These are phyloP conservation scores for Xestia xanthographa DNA, from an alignment of 2,888 invertebrate genomes.

Conservation along the genomic window DNA sequence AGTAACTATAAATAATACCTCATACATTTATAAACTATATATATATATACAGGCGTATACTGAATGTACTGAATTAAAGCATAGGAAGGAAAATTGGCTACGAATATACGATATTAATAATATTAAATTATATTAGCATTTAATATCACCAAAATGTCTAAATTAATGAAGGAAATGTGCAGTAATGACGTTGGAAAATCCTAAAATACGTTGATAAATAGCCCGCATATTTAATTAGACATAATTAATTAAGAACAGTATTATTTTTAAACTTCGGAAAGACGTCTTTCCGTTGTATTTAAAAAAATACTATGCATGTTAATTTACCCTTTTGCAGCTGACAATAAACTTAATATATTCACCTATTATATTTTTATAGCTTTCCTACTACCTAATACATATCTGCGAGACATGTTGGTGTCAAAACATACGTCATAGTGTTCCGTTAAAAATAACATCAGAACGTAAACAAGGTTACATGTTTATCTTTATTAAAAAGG, in stretches of 20 bases:
- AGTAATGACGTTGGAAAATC: not conserved
- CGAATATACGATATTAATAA: too few species aligned
- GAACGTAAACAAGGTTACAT: rapidly evolving
- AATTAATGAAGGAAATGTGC: not conserved
- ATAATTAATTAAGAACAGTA: not conserved
- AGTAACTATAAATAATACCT: not conserved
- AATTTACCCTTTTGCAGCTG: not conserved
- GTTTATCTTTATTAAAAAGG: not conserved
- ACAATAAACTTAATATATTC: not conserved
- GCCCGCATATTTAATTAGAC: not conserved
- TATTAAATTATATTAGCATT: not conserved
- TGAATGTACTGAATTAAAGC: too few species aligned
- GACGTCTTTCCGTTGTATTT: not conserved
- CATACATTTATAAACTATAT: too few species aligned
- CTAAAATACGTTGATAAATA: not conserved
- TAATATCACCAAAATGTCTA: not conserved
- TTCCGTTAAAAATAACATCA: not conserved
- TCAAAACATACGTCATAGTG: not conserved
- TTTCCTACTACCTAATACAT: not conserved
- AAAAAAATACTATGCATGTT: not conserved
- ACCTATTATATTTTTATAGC: not conserved
- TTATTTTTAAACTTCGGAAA: not conserved
- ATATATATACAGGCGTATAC: too few species aligned
- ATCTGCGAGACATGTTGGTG: not conserved
- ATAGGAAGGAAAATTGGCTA: too few species aligned